Evolutionary conservation across 2,113 vertebrate species (phyloP), one percentile per base, ranked within the genome.

Genomic region (Mungos mungo): DNA sequence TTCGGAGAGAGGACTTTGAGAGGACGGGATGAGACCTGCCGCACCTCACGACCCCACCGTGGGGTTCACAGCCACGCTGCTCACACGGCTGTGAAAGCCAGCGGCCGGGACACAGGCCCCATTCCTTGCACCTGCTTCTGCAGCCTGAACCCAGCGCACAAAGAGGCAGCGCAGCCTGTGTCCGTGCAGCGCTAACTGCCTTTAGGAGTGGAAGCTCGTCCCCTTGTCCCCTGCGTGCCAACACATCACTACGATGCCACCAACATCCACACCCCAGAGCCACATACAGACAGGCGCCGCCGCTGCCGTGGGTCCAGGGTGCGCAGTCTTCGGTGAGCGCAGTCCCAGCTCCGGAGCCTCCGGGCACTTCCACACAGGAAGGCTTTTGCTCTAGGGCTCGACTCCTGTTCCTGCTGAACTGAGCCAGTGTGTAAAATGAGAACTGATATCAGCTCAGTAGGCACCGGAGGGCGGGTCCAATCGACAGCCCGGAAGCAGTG

Each of bases 371-470:
- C 93, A 90, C 82, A 97, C 98, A 29, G 92, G 90, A 89, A 95
- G 97, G 97, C 96, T 98, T 98, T 98, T 98, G 99, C 99, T 98
- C 94, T 98, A 98, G 99, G 99, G 99, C 99, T 98, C 99, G 99
- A 99, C 99, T 99, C 99, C 99, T 99, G 99, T 99, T 99, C 99
- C 99, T 99, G 99, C 99, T 99, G 99, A 99, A 99, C 99, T 99
- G 99, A 99, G 99, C 99, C 99, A 99, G 99, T 99, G 98, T 99
- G 99, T 99, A 98, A 99, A 99, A 98, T 98, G 99, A 99, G 98
- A 99, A 99, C 99, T 99, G 99, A 99, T 99, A 99, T 99, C 99
- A 99, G 99, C 99, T 99, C 99, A 99, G 99, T 99, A 99, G 99
- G 99, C 99, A 99, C 99, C 98, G 99, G 99, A 99, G 99, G 99